Percentiles rank a stretch among this genome's conserved stretches.
Conservation (phyloP, 2,797 vertebrate species). For the Typhlichthys eigenmanni region DNA sequence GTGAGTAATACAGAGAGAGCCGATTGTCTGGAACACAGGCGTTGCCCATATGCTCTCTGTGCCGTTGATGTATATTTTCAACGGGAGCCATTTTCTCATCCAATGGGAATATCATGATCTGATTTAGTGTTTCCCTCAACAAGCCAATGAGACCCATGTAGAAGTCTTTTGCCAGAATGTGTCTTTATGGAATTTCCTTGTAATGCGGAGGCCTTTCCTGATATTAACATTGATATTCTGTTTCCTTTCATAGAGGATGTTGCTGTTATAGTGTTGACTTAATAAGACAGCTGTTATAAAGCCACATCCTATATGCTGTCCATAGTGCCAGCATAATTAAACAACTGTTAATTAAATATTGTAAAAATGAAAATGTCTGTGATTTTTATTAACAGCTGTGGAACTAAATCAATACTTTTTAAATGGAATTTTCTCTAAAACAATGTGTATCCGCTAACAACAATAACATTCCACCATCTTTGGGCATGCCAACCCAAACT, state of each 20-base stretch:
- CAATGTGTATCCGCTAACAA: too few species aligned
- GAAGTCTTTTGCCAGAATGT: neutral
- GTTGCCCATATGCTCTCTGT: conserved; percentile 17
- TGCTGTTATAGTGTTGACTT: too few species aligned
- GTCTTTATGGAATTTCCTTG: neutral
- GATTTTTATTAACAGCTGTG: too few species aligned
- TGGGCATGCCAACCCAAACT: too few species aligned
- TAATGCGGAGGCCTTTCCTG: neutral
- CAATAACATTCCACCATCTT: too few species aligned
- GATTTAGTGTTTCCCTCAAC: conserved; percentile 18
- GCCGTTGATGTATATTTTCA: conserved; percentile 33
- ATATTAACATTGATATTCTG: too few species aligned
- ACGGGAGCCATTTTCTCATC: conserved; percentile 13
- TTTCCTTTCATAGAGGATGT: too few species aligned
- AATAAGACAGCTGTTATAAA: too few species aligned
- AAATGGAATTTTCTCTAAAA: neutral
- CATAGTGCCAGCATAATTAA: too few species aligned
- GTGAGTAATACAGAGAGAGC: conserved; percentile 37
- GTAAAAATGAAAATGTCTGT: too few species aligned
- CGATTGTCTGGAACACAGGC: conserved; percentile 45
- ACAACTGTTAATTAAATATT: too few species aligned
- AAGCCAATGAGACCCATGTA: conserved; percentile 1
- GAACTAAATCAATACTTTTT: neutral
- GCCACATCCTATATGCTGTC: too few species aligned
- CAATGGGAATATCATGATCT: conserved; percentile 14